Conservation (phyloP, 2,888 invertebrate genomes). For the Cheiracanthium punctorium region DNA sequence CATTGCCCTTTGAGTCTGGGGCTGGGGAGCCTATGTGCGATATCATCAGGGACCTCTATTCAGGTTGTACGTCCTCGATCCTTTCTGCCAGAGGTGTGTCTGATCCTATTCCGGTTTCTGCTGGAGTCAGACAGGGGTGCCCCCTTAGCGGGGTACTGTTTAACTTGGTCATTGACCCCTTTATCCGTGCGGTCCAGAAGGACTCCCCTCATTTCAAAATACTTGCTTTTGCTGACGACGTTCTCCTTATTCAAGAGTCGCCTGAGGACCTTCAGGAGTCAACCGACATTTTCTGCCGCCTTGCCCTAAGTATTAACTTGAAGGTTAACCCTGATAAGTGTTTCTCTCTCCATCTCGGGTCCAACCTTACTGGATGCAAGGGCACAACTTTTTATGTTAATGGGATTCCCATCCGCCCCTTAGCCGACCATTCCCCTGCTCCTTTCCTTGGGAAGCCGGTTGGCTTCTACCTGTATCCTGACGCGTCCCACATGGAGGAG, state of each 20-base stretch:
- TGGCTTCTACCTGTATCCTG: background rate
- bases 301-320: background rate
- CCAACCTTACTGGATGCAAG: background rate
- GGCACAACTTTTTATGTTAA: background rate
- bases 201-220: background rate
- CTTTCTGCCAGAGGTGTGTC: background rate
- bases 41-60: background rate
- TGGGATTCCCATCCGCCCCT: background rate
- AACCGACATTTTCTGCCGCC: background rate
- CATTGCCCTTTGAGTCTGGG: background rate
- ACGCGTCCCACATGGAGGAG: background rate
- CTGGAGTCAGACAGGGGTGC: background rate
- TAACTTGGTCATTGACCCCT: background rate
- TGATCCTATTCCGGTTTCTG: background rate
- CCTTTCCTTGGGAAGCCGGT: background rate
- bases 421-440: background rate
- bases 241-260: background rate
- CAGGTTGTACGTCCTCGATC: background rate
- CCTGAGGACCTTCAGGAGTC: background rate
- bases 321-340: background rate
- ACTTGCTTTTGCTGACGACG: background rate
- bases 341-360: background rate
- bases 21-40: background rate
- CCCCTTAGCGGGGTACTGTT: background rate
- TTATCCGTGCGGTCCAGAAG: background rate